phyloP scores from a whole-genome alignment of 2,113 vertebrate species.

The Heliornis fulica region DNA sequence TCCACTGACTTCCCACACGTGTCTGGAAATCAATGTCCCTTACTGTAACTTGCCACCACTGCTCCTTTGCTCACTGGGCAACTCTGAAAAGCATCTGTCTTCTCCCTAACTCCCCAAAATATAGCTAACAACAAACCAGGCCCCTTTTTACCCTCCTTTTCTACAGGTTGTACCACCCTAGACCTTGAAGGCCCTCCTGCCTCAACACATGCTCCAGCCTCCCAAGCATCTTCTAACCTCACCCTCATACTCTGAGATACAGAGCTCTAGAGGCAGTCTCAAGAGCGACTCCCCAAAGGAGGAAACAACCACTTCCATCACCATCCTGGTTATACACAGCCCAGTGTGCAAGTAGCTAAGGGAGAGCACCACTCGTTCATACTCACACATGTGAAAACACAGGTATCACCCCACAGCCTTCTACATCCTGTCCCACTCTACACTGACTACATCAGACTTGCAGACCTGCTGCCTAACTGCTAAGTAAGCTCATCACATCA shows the following conservation, averaged over 20 bases:
- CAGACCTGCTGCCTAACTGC: accelerated
- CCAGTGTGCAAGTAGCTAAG: accelerated
- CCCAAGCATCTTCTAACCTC: neutral
- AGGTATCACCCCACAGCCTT: neutral
- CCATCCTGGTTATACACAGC: neutral
- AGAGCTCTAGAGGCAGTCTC: neutral
- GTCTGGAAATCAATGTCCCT: neutral
- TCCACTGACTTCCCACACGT: neutral
- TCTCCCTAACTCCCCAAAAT: neutral
- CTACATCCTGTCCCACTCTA: neutral
- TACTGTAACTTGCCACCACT: accelerated
- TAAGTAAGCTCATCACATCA: neutral
- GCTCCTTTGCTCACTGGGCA: neutral
- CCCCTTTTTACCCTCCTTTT: neutral
- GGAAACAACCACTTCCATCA: neutral
- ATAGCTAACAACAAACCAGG: neutral
- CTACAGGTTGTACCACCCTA: neutral
- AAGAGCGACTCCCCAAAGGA: neutral
- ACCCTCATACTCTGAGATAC: accelerated
- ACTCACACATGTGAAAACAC: neutral
- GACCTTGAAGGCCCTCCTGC: neutral
- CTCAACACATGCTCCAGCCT: accelerated
- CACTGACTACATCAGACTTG: neutral
- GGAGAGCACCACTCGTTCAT: neutral
- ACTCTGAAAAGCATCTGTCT: neutral